Conservation (phyloP, 2,888 invertebrate genomes). For the Patella pellucida region DNA sequence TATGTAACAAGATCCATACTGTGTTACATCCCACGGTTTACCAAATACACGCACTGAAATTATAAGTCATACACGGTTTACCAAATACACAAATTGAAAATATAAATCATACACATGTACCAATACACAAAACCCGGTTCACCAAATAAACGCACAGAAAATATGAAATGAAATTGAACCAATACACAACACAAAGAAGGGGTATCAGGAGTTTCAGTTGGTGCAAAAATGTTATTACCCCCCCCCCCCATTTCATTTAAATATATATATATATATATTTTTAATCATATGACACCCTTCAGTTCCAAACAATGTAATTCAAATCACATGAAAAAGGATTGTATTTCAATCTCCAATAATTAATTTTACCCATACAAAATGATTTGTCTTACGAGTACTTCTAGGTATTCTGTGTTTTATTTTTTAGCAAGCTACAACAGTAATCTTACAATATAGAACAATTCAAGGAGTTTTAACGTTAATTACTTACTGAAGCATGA, state of each 20-base stretch:
- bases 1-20: conserved; percentile 85
- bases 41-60: conserved; percentile 73
- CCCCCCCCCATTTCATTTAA: no score
- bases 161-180: not conserved
- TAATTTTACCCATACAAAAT: no score
- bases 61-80: conserved; percentile 55
- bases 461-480: not conserved
- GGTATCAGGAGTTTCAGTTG: no score
- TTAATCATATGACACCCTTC: no score
- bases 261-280: no score
- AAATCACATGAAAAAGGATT: no score
- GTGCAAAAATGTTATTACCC: no score
- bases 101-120: not conserved
- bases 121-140: not conserved
- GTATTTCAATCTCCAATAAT: no score
- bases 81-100: conserved; percentile 73
- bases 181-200: not conserved
- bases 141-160: not conserved
- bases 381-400: no score
- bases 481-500: conserved; percentile 75
- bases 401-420: no score
- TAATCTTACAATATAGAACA: not conserved
- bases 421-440: no score
- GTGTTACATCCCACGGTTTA: conserved; percentile 80
- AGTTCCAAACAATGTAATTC: no score